Evolutionary conservation across 2,888 invertebrate genomes (phyloP).

Genomic region (Pheosia gnoma): DNA sequence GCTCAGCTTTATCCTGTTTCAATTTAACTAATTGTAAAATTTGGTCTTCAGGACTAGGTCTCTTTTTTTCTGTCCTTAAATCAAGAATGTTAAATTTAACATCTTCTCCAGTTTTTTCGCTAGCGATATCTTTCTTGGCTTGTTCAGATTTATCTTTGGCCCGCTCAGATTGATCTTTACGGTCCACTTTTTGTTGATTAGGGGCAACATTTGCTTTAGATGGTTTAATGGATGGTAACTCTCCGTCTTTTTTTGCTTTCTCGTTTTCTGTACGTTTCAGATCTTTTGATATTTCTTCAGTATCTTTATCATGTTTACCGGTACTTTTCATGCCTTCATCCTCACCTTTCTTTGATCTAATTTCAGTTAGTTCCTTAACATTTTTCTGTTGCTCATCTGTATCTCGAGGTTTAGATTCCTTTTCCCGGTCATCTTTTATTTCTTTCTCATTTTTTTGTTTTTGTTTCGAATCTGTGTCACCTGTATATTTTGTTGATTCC

Average conservation of each 20-base stretch:
- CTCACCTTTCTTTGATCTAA: neutral
- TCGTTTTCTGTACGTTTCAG: neutral
- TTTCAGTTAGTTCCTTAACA: neutral
- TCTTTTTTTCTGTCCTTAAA: neutral
- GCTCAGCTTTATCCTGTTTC: neutral
- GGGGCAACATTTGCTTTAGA: neutral
- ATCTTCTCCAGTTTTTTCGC: neutral
- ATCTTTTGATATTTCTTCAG: neutral
- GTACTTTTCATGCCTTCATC: neutral
- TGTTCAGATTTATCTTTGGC: neutral
- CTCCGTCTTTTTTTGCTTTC: neutral
- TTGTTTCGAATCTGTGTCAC: neutral
- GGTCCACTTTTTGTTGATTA: neutral
- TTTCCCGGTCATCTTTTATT: neutral
- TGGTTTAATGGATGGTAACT: neutral
- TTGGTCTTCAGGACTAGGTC: slow-evolving; percentile 38
- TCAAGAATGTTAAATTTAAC: neutral
- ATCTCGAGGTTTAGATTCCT: neutral
- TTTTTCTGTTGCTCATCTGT: neutral
- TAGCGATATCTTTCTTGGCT: neutral
- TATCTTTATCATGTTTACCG: neutral
- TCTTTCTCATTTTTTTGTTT: neutral
- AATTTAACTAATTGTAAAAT: slow-evolving; percentile 2
- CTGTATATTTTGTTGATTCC: neutral
- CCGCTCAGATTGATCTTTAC: neutral